A percentile compares a stretch with the other conserved stretches of the same genome.
These are phyloP conservation scores for Oxystoma pomonae DNA, from an alignment of 2,888 invertebrate genomes.

Conservation along the genomic window DNA sequence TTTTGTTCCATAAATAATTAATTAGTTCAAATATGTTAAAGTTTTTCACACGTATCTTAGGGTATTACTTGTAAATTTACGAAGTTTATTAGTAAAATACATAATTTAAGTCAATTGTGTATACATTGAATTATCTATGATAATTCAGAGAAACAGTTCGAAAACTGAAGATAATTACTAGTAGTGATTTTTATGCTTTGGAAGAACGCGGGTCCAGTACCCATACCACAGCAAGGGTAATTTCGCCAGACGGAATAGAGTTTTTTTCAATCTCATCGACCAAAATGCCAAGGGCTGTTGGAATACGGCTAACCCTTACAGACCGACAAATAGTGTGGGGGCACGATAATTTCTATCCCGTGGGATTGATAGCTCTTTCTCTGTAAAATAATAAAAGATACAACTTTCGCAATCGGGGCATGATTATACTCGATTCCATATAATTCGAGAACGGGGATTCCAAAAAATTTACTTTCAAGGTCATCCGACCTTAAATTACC, in stretches of 20 bases:
- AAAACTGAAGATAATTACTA: slow-evolving; percentile 62
- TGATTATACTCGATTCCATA: too few species aligned
- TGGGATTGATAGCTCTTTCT: too few species aligned
- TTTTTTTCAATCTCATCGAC: neutral
- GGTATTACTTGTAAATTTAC: neutral
- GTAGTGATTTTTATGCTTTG: slow-evolving; percentile 60
- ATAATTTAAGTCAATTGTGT: neutral
- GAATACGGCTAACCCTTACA: neutral
- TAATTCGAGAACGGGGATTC: too few species aligned
- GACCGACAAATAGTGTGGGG: neutral
- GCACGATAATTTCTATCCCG: too few species aligned
- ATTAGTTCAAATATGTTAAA: neutral
- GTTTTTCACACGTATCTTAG: neutral
- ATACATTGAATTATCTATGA: too few species aligned
- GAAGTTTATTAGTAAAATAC: neutral
- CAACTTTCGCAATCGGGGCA: too few species aligned
- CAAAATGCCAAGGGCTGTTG: neutral
- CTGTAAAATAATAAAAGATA: too few species aligned
- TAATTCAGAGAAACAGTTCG: slow-evolving; percentile 63
- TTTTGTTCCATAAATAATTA: neutral
- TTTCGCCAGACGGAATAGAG: neutral
- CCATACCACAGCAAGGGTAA: too few species aligned
- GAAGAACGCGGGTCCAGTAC: neutral
- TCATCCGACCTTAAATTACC: too few species aligned
- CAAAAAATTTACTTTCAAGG: too few species aligned